Percentiles rank a stretch among this genome's conserved stretches.
Evolutionary conservation across 2,888 invertebrate species (phyloP).

Genomic region (Mythimna ferrago): DNA sequence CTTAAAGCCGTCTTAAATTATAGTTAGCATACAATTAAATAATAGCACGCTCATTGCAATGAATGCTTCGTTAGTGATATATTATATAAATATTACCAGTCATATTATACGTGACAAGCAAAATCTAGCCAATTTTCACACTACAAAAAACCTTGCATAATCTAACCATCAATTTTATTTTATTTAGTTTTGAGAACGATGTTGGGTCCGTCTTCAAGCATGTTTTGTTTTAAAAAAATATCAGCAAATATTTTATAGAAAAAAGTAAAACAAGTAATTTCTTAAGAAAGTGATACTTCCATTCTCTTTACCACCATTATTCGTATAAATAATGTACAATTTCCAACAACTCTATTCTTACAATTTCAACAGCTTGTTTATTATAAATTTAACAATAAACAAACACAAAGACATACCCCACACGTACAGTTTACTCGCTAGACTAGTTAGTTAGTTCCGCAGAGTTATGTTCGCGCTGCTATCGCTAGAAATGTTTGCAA

Average conservation of each 20-base stretch:
- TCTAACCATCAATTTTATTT: slow-evolving; percentile 10
- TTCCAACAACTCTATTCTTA: slow-evolving; percentile 17
- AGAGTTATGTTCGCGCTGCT: slow-evolving; percentile 83
- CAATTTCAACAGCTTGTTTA: slow-evolving; percentile 45
- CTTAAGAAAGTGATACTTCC: not conserved
- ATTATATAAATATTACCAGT: not conserved
- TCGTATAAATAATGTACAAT: slow-evolving; percentile 22
- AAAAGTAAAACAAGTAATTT: not conserved
- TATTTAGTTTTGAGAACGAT: not conserved
- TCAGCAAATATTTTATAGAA: not conserved
- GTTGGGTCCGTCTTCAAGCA: not conserved
- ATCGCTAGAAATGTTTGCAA: slow-evolving; percentile 80
- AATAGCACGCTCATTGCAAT: slow-evolving; percentile 38
- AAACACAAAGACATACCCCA: slow-evolving; percentile 61
- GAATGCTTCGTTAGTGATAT: slow-evolving; percentile 54
- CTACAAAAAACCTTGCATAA: slow-evolving; percentile 20
- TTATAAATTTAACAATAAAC: slow-evolving; percentile 63
- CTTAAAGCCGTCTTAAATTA: not conserved
- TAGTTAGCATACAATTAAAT: slow-evolving; percentile 26
- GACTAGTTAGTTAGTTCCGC: slow-evolving; percentile 80
- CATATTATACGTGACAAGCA: slow-evolving; percentile 35
- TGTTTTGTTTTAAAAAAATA: not conserved
- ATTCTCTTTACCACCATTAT: not conserved
- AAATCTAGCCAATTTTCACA: slow-evolving; percentile 22
- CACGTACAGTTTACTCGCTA: slow-evolving; percentile 70